Evolutionary conservation across 2,113 vertebrate genomes (phyloP), one percentile per base, ranked within the genome.

Genomic region (Hirundichthys speculiger): DNA sequence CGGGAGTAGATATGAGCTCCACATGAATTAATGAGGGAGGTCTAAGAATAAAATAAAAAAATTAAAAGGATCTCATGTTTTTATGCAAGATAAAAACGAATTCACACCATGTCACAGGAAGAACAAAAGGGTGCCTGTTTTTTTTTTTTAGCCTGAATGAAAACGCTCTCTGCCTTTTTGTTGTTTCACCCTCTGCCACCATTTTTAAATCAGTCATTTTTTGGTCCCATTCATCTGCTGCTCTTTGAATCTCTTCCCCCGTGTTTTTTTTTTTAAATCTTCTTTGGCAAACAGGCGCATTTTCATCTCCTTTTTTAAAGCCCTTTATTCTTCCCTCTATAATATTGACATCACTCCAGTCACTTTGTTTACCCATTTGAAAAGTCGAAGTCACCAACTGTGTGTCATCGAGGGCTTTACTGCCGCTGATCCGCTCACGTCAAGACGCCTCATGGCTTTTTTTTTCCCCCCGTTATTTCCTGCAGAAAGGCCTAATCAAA

Each of bases 401-500:
- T 47, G 56, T 66, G 58, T 51, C 22, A 30, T 51, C 34, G 14
- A 40, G 8, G 58, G 41, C 48, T 75, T 55, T 51, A 40, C 13
- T 18, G 15, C 16, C 0, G 0, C 58, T 74, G 64, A 85, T 68
- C 77, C 64, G 13, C 56, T 72, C 39, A n/a, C 60, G 41, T 53
- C 20, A 15, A 72, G 78, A 51, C 39, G 10, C 46, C 64, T 66
- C 80, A 74, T 79, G 70, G 61, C 60, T 75, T n/a, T n/a, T n/a
- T n/a, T n/a, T n/a, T n/a, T n/a, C n/a, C n/a, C n/a, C n/a, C n/a
- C n/a, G n/a, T n/a, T n/a, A n/a, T n/a, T n/a, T n/a, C 49, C 16
- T 19, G 47, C 58, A 64, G 30, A 41, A 42, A 27, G 59, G 53
- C 41, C 60, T 75, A 73, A 76, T 85, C 73, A 84, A 64, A 76